Base-by-base conservation (phyloP, 2,888 invertebrate genomes). In the Ophion costatus region DNA sequence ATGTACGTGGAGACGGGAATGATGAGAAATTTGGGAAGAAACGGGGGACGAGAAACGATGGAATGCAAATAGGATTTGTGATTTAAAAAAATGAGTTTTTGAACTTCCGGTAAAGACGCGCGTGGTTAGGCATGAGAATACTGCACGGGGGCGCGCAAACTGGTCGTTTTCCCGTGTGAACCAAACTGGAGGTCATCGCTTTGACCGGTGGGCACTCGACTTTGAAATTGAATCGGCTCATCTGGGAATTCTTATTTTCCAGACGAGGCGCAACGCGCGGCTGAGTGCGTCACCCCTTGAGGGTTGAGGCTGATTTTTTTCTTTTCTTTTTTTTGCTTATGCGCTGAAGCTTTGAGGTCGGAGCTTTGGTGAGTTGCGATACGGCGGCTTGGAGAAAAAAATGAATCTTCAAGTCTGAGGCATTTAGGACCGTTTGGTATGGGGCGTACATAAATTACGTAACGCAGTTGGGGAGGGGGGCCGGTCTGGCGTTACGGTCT, bases 211-310 rank as follows among this genome's bases (percentile, higher is more conserved):
- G 69, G 79, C 76, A 82, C 63, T 84, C 63, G 80, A 63, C 80
- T 86, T 45, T 81, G 87, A 87, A 87, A 85, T 84, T 84, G 79
- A 17, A 82, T 71, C 69, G 63, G 84, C 83, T 83, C 82, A 85
- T 86, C 79, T 83, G 73, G 83, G 83, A 84, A 86, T 84, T 87
- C 82, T 87, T 71, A 86, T 87, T 88, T 88, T 86, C 86, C 86
- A 85, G 81, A 82, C 79, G 20, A 33, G 61, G 56, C 17, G n/a
- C 20, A 24, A 7, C 56, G 42, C 22, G 24, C 22, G 17, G 7
- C 42, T 10, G 11, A 29, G 33, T 33, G 20, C 5, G 51, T 51
- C 17, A 51, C 5, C 38, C 7, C 9, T 38, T 5, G 38, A 38
- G 38, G 38, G 9, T 38, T 9, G 6, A 38, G 38, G 9, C 38